Evolutionary conservation across 2,113 vertebrate species (phyloP), one percentile per base, ranked within the genome.

Genomic region (Grammatotria lemairii): DNA sequence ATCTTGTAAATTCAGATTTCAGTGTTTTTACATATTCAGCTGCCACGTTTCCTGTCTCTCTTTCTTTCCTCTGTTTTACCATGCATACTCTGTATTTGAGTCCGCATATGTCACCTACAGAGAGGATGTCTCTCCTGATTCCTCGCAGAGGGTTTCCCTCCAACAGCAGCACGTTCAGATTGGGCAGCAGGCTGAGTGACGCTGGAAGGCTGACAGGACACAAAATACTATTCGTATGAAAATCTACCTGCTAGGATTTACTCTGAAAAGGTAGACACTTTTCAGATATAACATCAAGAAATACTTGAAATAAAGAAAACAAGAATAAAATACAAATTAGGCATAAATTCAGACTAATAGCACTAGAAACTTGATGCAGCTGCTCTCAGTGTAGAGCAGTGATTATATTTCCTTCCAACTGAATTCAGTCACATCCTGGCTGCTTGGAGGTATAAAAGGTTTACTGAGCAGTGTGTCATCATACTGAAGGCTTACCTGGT

Each of bases 81-180:
- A 47, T 75, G 70, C 42, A 78, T 49, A 19, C 42, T 78, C 5
- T 70, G 17, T 31, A 63, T 57, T 49, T 54, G 78, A 79, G 6
- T 7, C 79, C 10, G 19, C 53, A 0, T 38, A 53, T 45, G 82
- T 57, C 42, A 94, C 97, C 95, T 92, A 99, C 99, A 11, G 96
- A 97, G 81, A 99, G 95, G 33, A 99, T 92, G 87, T 99, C 98
- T 94, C 97, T 98, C 80, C 98, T 97, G 92, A 99, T 97, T 17
- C 97, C 93, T 92, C 99, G 96, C 93, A 99, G 87, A 87, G 98
- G 97, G 90, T 99, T 99, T 83, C 98, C 99, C 83, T 99, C 98
- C 73, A 99, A 63, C 1, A 97, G 94, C 83, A 99, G 88, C 86
- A 97, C 96, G 73, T 98, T 98, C 95, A 99, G 90, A 51, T 97